Percentiles rank a stretch among this genome's conserved stretches.
Conservation (phyloP, 2,113 vertebrate genomes). For the Otis tarda region DNA sequence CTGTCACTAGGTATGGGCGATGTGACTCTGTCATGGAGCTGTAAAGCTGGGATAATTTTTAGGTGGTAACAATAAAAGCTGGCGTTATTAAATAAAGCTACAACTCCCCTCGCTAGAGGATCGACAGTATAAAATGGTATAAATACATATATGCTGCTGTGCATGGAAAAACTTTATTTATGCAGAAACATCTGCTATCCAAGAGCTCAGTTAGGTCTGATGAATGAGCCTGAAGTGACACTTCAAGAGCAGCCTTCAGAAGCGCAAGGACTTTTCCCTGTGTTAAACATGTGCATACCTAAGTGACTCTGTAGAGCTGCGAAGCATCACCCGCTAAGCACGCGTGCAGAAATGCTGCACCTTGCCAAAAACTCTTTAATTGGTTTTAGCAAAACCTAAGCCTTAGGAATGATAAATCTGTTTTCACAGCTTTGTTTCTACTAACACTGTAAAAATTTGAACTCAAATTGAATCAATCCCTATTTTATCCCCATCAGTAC, state of each 20-base stretch:
- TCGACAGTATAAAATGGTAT: not conserved
- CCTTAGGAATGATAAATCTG: not conserved
- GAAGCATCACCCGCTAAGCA: not conserved
- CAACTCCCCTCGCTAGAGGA: not conserved
- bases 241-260: not conserved
- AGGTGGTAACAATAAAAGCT: not conserved
- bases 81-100: not conserved
- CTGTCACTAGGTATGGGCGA: not conserved
- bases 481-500: not conserved
- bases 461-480: not conserved
- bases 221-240: not conserved
- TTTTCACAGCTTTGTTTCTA: not conserved
- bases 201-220: not conserved
- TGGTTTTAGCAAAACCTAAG: not conserved
- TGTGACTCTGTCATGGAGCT: not conserved
- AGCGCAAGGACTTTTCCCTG: not conserved
- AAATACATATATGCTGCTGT: not conserved
- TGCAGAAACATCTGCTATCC: not conserved
- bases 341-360: not conserved
- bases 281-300: accelerated
- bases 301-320: not conserved
- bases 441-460: not conserved
- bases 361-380: not conserved
- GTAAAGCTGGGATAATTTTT: not conserved
- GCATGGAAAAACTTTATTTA: not conserved